These are phyloP conservation scores for Salvelinus sp. DNA, from an alignment of 2,113 vertebrate genomes.

Conservation along the genomic window DNA sequence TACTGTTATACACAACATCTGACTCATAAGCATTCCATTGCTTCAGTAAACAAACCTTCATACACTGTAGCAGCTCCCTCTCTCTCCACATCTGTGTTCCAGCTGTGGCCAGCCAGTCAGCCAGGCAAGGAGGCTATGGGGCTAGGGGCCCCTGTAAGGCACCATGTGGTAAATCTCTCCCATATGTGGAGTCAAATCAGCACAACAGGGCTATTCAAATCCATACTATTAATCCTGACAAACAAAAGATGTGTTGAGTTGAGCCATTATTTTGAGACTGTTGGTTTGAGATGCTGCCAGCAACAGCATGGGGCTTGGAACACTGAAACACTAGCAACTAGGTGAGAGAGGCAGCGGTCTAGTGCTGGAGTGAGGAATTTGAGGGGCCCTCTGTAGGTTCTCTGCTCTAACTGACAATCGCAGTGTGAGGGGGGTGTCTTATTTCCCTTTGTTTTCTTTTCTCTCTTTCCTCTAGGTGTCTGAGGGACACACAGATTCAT, in stretches of 20 bases:
- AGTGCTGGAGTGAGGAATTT: background rate
- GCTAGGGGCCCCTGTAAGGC: constrained; percentile 11
- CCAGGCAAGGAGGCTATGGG: background rate
- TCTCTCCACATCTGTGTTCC: constrained; percentile 51
- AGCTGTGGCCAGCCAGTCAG: constrained; percentile 45
- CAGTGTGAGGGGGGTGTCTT: background rate
- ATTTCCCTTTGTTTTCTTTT: background rate
- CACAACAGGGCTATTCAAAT: background rate
- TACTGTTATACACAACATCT: background rate
- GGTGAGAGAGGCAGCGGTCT: background rate
- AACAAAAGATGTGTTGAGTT: background rate
- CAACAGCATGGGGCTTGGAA: background rate
- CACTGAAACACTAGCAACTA: background rate
- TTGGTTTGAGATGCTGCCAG: background rate
- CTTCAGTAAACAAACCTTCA: background rate
- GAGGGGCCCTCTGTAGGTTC: background rate
- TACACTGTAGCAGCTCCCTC: constrained; percentile 2
- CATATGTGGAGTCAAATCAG: constrained; percentile 36
- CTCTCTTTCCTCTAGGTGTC: constrained; percentile 68
- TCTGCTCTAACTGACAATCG: background rate
- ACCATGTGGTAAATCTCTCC: constrained; percentile 41
- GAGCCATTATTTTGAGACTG: background rate
- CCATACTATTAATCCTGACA: background rate
- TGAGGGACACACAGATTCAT: constrained; percentile 74
- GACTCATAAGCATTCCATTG: background rate